phyloP scores from a whole-genome alignment of 1,140 invertebrate species.

The Hypsibius dujardini region DNA sequence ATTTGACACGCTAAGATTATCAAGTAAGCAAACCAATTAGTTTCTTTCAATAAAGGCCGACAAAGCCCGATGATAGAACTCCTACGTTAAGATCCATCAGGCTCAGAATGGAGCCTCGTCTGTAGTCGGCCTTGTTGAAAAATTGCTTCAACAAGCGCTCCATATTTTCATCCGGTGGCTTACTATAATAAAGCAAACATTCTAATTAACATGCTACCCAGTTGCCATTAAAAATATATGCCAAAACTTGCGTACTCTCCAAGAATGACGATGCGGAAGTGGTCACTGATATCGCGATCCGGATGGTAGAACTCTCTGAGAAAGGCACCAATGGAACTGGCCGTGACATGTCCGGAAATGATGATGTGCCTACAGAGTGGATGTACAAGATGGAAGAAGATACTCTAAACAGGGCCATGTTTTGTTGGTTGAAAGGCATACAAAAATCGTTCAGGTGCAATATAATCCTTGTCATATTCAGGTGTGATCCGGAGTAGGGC shows the following conservation, averaged over 20 bases:
- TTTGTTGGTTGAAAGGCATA: neutral
- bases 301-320: constrained; percentile 15
- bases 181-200: neutral
- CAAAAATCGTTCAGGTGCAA: constrained; percentile 8
- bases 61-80: no score
- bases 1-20: constrained; percentile 33
- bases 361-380: constrained; percentile 6
- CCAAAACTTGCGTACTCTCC: constrained; percentile 8
- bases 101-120: constrained; percentile 43
- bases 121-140: constrained; percentile 44
- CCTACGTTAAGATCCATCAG: constrained; percentile 36
- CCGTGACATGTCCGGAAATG: constrained; percentile 13
- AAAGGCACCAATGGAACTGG: neutral
- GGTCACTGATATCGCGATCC: constrained; percentile 13
- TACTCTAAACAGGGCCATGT: neutral
- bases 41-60: no score
- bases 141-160: constrained; percentile 42
- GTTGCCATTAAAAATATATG: neutral
- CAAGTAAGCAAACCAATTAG: no score
- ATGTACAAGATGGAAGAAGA: neutral
- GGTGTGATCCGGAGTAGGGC: constrained; percentile 1
- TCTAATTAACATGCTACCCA: neutral
- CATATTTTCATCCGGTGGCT: constrained; percentile 39
- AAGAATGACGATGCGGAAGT: constrained; percentile 13
- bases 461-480: constrained; percentile 15